Percentiles rank a stretch among this genome's conserved stretches.
Evolutionary conservation across 2,888 invertebrate species (phyloP).

Genomic region (Amitus sp.): DNA sequence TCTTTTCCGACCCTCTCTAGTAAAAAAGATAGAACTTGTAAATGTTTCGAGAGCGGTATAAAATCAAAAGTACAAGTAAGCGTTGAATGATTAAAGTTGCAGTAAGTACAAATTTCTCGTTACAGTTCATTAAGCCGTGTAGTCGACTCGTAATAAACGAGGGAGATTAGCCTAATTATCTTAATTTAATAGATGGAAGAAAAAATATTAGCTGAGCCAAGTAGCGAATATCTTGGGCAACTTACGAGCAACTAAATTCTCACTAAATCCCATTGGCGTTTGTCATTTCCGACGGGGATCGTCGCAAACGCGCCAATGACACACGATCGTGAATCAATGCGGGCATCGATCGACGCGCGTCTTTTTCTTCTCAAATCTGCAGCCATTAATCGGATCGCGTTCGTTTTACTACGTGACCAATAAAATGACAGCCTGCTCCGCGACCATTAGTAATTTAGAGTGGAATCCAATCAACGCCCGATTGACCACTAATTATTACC

Average conservation of each 20-base stretch:
- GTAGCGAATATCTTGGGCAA: neutral
- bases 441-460: conserved; percentile 1
- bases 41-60: no score
- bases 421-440: conserved; percentile 9
- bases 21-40: no score
- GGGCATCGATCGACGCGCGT: conserved; percentile 6
- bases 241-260: conserved; percentile 8
- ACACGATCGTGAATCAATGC: conserved; percentile 19
- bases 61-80: no score
- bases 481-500: conserved; percentile 5
- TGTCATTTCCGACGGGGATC: conserved; percentile 17
- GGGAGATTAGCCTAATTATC: neutral
- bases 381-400: conserved; percentile 11
- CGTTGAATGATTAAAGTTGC: no score
- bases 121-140: neutral
- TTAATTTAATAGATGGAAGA: neutral
- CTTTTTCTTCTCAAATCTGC: conserved; percentile 12
- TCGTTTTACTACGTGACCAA: conserved; percentile 11
- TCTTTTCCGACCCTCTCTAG: no score
- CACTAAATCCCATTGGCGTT: conserved; percentile 2
- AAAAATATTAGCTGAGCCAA: neutral
- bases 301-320: conserved; percentile 8
- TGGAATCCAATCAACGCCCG: neutral
- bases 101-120: neutral
- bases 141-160: neutral